phyloP scores from a whole-genome alignment of 2,113 vertebrate species.

The Archilochus colubris region DNA sequence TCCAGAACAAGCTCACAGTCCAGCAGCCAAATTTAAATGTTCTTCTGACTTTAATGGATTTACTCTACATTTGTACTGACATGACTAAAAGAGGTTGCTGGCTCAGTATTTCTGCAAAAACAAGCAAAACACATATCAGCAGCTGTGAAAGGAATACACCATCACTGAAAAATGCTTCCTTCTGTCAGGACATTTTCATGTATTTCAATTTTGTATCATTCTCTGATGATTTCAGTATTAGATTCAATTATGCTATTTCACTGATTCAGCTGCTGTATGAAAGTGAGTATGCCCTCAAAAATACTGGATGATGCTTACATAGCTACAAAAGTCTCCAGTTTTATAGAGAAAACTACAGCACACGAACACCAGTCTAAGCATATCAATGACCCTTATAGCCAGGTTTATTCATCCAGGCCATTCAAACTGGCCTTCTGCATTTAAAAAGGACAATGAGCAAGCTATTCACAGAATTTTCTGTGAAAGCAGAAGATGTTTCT shows the following conservation, averaged over 20 bases:
- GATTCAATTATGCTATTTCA: background rate
- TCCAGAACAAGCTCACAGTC: background rate
- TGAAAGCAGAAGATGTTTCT: background rate
- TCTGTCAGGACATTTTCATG: background rate
- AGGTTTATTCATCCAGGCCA: background rate
- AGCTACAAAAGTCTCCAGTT: background rate
- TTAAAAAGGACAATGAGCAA: background rate
- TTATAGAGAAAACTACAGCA: background rate
- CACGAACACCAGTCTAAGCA: background rate
- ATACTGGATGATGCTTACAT: background rate
- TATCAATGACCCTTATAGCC: background rate
- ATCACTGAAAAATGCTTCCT: background rate
- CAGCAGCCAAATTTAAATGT: slow-evolving; percentile 4
- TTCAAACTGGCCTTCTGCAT: background rate
- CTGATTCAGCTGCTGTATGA: background rate
- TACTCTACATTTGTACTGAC: slow-evolving; percentile 31
- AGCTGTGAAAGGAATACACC: slow-evolving; percentile 15
- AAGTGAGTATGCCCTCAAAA: background rate
- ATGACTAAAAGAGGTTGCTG: slow-evolving; percentile 29
- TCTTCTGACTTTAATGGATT: slow-evolving; percentile 24
- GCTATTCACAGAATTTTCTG: background rate
- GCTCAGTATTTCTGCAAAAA: slow-evolving; percentile 41
- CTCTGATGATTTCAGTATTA: background rate
- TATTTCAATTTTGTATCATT: background rate
- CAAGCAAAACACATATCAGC: slow-evolving; percentile 21